Evolutionary conservation across 2,797 vertebrate species (phyloP), one percentile per base, ranked within the genome.

Genomic region (Triplophysa yarkandensis): DNA sequence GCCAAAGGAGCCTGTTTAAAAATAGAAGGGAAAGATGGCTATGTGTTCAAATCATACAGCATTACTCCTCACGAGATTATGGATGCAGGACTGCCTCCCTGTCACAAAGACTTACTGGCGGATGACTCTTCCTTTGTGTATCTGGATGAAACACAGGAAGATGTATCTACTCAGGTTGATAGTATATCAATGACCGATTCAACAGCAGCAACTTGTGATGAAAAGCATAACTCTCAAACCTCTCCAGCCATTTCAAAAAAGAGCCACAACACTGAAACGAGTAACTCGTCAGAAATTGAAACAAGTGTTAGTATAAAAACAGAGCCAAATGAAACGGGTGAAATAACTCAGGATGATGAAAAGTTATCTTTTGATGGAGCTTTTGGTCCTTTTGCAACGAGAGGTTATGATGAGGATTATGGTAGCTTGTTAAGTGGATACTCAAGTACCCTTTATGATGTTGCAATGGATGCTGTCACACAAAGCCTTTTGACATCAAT

Each of bases 401-500:
- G 90, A 71, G 93, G 95, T 77, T 91, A 87, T 1, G 96, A 98
- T 6, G 97, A 98, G 2, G 97, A 98, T 64, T 97, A 95, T 65
- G 93, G 93, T 71, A 91, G 92, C 81, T 90, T 98, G 58, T 91
- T 99, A 83, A 96, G 94, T 44, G 95, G 95, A 77, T 98, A 98
- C 83, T 94, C 94, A 68, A 96, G 95, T 87, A 97, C 95, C 0
- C 93, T 99, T 81, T 99, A 98, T 46, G 95, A 95, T 77, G 96
- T 98, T 78, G 96, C 97, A 74, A 98, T 99, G 97, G 97, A 99
- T 80, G 97, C 97, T 6, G 95, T 98, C 86, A 95, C 97, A 21
- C 97, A 98, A 90, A 98, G 97, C 89, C 95, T 98, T 74, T 89
- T 98, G 82, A 94, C 95, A 13, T 94, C 93, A 4, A 92, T 93